Percentiles rank a stretch among this genome's conserved stretches.
phyloP scores from a whole-genome alignment of 2,888 invertebrate species.

The Megastigmus dorsalis region DNA sequence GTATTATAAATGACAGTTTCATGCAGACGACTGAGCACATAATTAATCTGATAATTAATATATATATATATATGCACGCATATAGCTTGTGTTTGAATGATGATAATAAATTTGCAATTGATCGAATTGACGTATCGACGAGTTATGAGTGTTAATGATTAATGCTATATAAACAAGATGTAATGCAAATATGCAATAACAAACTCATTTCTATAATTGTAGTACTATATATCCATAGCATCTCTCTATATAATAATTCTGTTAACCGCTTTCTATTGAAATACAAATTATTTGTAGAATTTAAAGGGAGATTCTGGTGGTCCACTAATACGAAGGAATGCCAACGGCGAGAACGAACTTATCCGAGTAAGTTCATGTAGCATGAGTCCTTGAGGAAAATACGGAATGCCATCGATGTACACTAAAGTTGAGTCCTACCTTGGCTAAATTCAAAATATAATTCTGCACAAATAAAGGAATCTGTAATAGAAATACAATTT shows the following conservation, averaged over 20 bases:
- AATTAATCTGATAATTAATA: too few species aligned
- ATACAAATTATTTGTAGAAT: too few species aligned
- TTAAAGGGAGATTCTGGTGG: slow-evolving; percentile 72
- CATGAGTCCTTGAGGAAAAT: slow-evolving; percentile 74
- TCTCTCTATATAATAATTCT: not conserved
- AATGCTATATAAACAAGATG: too few species aligned
- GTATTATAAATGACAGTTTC: not conserved
- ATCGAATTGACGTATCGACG: too few species aligned
- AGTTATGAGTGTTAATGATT: too few species aligned
- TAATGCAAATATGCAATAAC: too few species aligned
- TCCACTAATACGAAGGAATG: slow-evolving; percentile 76
- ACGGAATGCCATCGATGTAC: slow-evolving; percentile 72
- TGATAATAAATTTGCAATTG: not conserved
- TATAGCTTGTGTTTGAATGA: not conserved
- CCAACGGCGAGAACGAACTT: slow-evolving; percentile 68
- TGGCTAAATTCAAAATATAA: slow-evolving; percentile 67
- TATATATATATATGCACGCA: too few species aligned
- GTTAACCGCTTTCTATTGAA: too few species aligned
- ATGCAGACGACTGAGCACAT: too few species aligned
- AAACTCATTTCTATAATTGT: too few species aligned
- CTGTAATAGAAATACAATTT: too few species aligned
- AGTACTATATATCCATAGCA: too few species aligned
- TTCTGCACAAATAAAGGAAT: not conserved
- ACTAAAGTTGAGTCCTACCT: slow-evolving; percentile 72
- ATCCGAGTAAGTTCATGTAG: slow-evolving; percentile 77